Conservation (phyloP, 2,797 vertebrate species). For the Eurystomus glaucurus region DNA sequence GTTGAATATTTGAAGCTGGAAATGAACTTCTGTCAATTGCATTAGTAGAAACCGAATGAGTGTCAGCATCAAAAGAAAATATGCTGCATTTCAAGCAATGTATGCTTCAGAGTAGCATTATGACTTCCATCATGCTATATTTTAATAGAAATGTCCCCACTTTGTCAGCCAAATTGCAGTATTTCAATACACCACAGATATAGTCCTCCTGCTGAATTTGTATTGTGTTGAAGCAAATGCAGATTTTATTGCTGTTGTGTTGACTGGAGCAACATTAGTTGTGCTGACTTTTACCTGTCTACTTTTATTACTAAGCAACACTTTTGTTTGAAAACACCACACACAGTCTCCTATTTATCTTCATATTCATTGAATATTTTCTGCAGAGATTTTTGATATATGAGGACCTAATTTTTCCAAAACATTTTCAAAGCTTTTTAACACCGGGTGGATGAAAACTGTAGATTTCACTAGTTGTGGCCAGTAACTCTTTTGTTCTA, state of each 20-base stretch:
- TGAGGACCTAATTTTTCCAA: background rate
- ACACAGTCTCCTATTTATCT: background rate
- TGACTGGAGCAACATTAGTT: background rate
- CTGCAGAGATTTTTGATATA: background rate
- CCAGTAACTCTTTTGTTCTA: background rate
- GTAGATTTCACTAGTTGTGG: background rate
- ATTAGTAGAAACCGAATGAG: background rate
- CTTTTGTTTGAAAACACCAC: background rate
- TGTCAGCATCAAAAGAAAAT: background rate
- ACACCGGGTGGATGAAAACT: background rate
- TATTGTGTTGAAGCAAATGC: background rate
- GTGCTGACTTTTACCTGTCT: background rate
- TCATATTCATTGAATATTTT: background rate
- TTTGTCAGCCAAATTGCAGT: background rate
- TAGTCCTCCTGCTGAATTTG: background rate
- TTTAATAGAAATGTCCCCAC: background rate
- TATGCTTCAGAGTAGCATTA: background rate
- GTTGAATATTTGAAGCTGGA: background rate
- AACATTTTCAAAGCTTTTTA: background rate
- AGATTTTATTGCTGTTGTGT: background rate
- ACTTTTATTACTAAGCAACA: background rate
- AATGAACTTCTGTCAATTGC: background rate
- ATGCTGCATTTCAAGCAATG: background rate
- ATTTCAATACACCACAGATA: background rate
- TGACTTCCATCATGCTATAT: background rate